phyloP scores from a whole-genome alignment of 2,888 invertebrate genomes.

The Yponomeuta evonymella region DNA sequence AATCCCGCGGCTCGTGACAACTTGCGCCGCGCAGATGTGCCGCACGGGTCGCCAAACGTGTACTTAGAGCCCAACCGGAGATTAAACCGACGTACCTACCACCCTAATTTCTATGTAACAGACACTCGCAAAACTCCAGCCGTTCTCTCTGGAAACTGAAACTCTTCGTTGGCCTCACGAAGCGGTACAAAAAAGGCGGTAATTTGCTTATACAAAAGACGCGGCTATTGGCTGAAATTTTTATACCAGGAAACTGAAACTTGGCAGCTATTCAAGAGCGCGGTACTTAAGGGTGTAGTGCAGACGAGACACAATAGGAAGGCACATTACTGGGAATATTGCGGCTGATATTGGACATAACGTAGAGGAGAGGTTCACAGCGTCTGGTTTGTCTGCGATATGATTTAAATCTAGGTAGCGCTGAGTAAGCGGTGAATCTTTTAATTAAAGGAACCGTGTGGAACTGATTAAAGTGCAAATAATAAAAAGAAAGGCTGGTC shows the following conservation, averaged over 20 bases:
- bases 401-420: slow-evolving; percentile 16
- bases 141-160: too few relatives aligned
- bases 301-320: slow-evolving; percentile 30
- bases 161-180: background rate
- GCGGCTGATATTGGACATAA: slow-evolving; percentile 36
- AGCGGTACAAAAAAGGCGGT: slow-evolving; percentile 1
- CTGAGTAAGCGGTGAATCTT: slow-evolving; percentile 1
- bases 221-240: slow-evolving; percentile 9
- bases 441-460: background rate
- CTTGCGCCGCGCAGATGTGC: background rate
- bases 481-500: slow-evolving; percentile 12
- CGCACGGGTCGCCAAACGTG: background rate
- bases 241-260: slow-evolving; percentile 13
- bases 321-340: slow-evolving; percentile 31
- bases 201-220: slow-evolving; percentile 13
- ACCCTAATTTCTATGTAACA: background rate
- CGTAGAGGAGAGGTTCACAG: slow-evolving; percentile 23
- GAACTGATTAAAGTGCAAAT: slow-evolving; percentile 7
- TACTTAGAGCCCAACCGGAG: background rate
- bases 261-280: slow-evolving; percentile 20
- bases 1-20: background rate
- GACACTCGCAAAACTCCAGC: background rate
- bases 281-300: slow-evolving; percentile 5
- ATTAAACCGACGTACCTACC: background rate
- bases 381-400: slow-evolving; percentile 8